These are phyloP conservation scores for Coturnix japonica DNA, from an alignment of 2,113 vertebrate genomes.

Conservation along the genomic window DNA sequence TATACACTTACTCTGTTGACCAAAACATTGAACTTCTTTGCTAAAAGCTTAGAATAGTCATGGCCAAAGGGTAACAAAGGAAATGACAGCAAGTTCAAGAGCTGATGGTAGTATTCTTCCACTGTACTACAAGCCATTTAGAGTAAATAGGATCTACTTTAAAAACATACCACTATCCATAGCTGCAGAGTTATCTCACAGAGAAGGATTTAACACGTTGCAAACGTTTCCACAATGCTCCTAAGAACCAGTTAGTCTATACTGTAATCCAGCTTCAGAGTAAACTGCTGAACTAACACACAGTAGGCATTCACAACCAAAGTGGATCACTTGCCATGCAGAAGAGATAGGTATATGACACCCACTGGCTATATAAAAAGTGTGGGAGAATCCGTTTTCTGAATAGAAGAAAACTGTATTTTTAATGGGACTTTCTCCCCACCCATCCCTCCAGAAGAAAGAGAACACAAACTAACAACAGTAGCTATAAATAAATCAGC, in stretches of 20 bases:
- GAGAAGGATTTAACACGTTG: background rate
- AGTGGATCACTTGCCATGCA: background rate
- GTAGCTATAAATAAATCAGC: background rate
- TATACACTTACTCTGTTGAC: background rate
- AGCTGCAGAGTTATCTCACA: background rate
- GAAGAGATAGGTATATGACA: fast-evolving
- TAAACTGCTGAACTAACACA: fast-evolving
- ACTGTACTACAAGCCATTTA: background rate
- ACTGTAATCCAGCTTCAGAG: background rate
- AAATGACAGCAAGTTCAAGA: background rate
- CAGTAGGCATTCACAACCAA: fast-evolving
- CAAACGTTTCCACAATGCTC: background rate
- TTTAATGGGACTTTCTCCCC: background rate
- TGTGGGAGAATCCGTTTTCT: background rate
- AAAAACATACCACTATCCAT: background rate
- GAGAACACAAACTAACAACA: background rate
- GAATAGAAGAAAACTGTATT: background rate
- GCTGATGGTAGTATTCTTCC: background rate
- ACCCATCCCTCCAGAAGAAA: background rate
- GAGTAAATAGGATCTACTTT: background rate
- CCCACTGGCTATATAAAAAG: background rate
- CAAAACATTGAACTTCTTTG: background rate
- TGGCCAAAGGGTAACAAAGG: background rate
- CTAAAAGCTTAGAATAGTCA: background rate
- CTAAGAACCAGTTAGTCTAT: background rate